Evolutionary conservation across 1,140 invertebrate species (phyloP), one percentile per base, ranked within the genome.

Genomic region (Thalassaphorura encarpata): DNA sequence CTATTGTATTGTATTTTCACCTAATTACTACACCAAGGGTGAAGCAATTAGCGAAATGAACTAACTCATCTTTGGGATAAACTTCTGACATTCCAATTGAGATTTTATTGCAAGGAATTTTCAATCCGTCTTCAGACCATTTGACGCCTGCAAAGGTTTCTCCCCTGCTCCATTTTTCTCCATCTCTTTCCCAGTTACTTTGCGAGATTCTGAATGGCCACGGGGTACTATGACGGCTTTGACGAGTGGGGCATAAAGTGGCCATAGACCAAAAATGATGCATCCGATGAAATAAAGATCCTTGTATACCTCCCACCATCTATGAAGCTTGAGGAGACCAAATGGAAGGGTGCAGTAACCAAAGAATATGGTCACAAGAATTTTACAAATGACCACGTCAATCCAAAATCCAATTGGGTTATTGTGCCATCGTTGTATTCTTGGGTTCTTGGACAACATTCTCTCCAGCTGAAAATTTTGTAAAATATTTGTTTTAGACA

Each of bases 311-410:
- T 70, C 67, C 63, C 75, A 78, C 74, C 83, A 89, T 52, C 75
- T 78, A 1, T 77, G 60, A 54, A 72, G 84, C 4, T 81, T 81
- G 23, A 94, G 77, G 1, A 89, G 74, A 26, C 79, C 79, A 68
- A 97, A 94, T 0, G 87, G 81, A 5, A 83, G 71, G 13, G 94
- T 71, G 66, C 84, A 84, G 75, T 87, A 95, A 13, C 89, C 87
- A 78, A 94, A 85, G 61, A 85, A 87, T 15, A 88, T 74, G 13
- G 84, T 76, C 0, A 87, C 82, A 62, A 90, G 88, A 0, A 82
- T 63, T 70, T 88, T 89, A 2, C 86, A 69, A 1, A 87, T 23
- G 0, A 83, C 55, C 23, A 56, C 56, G 29, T 64, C 54, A 18
- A 58, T 52, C 57, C 53, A 62, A 33, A 56, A 60, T n/a, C 58